phyloP scores from a whole-genome alignment of 2,797 vertebrate genomes.

The Halcyon chelicuti region DNA sequence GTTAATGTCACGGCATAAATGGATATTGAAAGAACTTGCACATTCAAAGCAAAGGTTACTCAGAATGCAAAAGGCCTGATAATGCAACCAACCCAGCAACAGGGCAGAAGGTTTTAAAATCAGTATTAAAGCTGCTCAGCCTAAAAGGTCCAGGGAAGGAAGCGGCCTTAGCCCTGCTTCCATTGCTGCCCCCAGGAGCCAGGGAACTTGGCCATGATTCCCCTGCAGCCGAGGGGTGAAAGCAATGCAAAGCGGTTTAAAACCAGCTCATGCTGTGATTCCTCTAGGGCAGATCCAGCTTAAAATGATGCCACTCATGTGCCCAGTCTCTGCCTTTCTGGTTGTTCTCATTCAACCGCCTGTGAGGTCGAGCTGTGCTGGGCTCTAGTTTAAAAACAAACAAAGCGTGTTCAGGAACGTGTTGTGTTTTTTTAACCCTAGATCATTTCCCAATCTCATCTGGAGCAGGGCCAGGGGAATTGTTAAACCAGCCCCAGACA shows the following conservation, averaged over 20 bases:
- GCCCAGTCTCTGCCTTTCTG: background rate
- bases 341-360: background rate
- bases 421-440: slow-evolving; percentile 50
- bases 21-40: background rate
- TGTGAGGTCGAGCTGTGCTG: background rate
- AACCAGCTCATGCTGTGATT: background rate
- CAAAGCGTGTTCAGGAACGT: background rate
- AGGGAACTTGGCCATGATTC: background rate
- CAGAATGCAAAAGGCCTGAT: background rate
- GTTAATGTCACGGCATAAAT: background rate
- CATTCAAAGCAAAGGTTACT: background rate
- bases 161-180: background rate
- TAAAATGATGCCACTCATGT: background rate
- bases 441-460: slow-evolving; percentile 48
- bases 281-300: background rate
- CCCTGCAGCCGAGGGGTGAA: background rate
- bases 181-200: background rate
- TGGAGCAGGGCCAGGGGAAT: slow-evolving; percentile 3
- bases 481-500: background rate
- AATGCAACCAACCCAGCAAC: background rate
- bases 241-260: background rate
- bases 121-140: background rate
- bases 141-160: background rate
- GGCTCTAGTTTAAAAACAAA: background rate
- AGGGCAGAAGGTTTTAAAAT: background rate